Conservation (phyloP, 1,140 invertebrate genomes). For the Diorhabda elongata region DNA sequence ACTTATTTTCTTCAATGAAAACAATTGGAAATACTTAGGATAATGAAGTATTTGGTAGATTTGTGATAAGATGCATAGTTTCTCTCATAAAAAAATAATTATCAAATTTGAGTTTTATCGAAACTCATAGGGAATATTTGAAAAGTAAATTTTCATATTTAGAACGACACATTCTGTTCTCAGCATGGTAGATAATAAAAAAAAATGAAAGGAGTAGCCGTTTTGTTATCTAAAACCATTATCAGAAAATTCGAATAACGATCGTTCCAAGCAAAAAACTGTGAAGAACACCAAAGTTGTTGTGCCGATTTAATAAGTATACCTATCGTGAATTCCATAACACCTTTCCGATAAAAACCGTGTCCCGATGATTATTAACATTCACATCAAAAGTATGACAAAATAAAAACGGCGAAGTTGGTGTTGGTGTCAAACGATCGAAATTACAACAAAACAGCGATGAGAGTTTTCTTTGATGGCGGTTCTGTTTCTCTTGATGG, state of each 20-base stretch:
- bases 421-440: conserved; percentile 12
- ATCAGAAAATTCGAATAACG: not conserved
- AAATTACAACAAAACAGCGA: conserved; percentile 4
- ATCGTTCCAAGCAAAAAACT: not conserved
- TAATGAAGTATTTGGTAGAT: too few relatives aligned
- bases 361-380: conserved; percentile 22
- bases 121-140: too few relatives aligned
- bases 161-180: not conserved
- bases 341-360: conserved; percentile 18
- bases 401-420: conserved; percentile 20
- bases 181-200: not conserved
- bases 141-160: too few relatives aligned
- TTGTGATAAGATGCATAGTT: too few relatives aligned
- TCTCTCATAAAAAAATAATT: too few relatives aligned
- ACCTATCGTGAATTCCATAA: conserved; percentile 22
- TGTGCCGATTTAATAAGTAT: not conserved
- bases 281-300: not conserved
- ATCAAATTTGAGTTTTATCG: too few relatives aligned
- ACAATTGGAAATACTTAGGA: too few relatives aligned
- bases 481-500: conserved; percentile 6
- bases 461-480: conserved; percentile 6
- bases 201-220: too few relatives aligned
- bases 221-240: not conserved
- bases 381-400: conserved; percentile 30
- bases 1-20: too few relatives aligned